Conservation (phyloP, 2,797 vertebrate species). For the Poeciliopsis paucimaculata region DNA sequence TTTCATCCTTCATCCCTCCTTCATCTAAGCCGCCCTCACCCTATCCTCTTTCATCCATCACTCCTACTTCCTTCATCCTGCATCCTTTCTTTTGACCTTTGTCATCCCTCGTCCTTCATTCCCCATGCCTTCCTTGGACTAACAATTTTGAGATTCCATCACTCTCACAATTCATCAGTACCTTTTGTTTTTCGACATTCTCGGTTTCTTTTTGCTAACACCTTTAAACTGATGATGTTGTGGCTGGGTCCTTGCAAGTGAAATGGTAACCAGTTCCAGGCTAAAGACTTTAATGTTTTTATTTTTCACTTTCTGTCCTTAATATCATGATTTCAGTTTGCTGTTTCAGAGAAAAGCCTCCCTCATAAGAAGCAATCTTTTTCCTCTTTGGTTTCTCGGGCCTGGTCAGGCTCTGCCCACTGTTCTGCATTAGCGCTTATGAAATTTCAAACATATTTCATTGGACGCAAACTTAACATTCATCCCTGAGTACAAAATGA, state of each 20-base stretch:
- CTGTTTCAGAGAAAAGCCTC: background rate
- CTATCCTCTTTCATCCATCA: background rate
- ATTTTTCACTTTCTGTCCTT: background rate
- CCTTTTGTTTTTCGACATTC: background rate
- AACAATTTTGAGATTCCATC: background rate
- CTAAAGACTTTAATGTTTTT: background rate
- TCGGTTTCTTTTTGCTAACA: background rate
- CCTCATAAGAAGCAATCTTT: background rate
- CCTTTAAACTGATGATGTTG: background rate
- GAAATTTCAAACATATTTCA: slow-evolving; percentile 6
- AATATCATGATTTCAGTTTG: background rate
- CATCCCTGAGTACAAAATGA: background rate
- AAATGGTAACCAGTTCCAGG: background rate
- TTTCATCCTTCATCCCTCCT: background rate
- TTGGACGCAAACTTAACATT: background rate
- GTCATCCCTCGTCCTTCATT: background rate
- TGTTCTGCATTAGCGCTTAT: slow-evolving; percentile 1
- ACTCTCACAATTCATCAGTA: background rate
- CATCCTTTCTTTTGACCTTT: background rate
- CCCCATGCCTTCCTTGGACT: background rate
- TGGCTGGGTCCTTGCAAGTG: background rate
- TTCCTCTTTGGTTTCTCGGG: background rate
- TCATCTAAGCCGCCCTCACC: background rate
- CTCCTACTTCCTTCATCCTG: background rate
- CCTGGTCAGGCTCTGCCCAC: background rate